Conservation (phyloP, 1,140 invertebrate genomes). For the Kradibia gibbosae region DNA sequence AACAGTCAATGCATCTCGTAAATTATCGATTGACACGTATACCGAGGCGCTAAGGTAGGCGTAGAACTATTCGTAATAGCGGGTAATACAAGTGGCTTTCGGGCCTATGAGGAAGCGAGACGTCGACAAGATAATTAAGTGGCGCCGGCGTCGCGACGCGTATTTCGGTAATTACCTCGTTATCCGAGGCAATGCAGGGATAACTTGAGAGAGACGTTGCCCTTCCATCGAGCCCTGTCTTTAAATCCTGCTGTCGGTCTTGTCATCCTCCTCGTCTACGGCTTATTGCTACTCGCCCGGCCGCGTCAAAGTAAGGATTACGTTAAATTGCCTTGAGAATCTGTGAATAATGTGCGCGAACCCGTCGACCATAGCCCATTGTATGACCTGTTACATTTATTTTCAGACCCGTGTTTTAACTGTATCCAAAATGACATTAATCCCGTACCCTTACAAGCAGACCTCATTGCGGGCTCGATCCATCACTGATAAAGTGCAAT, state of each 20-base stretch:
- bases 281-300: background rate
- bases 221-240: background rate
- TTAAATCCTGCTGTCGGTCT: background rate
- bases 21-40: background rate
- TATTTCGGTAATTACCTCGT: slow-evolving; percentile 45
- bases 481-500: slow-evolving; percentile 2
- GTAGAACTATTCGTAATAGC: no score
- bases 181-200: background rate
- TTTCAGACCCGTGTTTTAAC: background rate
- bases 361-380: no score
- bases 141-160: slow-evolving; percentile 34
- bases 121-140: slow-evolving; percentile 41
- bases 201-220: no score
- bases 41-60: background rate
- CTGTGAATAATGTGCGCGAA: no score
- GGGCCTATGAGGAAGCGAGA: background rate
- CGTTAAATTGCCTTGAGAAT: background rate
- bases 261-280: no score
- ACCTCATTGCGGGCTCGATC: background rate
- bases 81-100: background rate
- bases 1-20: background rate
- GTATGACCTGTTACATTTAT: no score
- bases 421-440: background rate
- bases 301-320: background rate
- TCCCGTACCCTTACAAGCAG: background rate